Conservation (phyloP, 2,888 invertebrate species). For the Ctenicera cuprea region DNA sequence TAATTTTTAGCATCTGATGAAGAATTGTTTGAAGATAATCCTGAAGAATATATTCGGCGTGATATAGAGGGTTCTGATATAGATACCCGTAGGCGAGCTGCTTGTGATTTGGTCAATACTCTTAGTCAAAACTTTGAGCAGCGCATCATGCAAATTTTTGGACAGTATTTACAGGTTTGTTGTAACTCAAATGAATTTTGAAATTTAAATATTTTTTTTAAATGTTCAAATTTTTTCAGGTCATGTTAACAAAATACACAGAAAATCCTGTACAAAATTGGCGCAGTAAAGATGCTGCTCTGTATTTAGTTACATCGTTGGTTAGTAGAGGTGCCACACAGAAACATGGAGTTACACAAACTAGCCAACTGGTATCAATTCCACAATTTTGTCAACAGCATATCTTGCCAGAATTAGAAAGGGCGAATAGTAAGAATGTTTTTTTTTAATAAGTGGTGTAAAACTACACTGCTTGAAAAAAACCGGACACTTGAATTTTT, state of each 20-base stretch:
- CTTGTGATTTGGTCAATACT: constrained; percentile 96
- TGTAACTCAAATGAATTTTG: background rate
- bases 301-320: constrained; percentile 96
- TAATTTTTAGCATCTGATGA: constrained; percentile 86
- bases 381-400: constrained; percentile 92
- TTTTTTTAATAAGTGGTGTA: too few relatives aligned
- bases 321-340: constrained; percentile 93
- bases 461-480: too few relatives aligned
- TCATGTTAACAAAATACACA: constrained; percentile 86
- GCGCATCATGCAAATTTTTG: constrained; percentile 91
- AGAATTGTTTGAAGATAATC: constrained; percentile 98
- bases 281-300: constrained; percentile 96
- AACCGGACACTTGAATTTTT: too few relatives aligned
- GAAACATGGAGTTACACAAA: constrained; percentile 93
- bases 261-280: constrained; percentile 87
- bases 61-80: constrained; percentile 99
- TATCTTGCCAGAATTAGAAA: constrained; percentile 89
- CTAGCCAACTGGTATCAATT: constrained; percentile 92
- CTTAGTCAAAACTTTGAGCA: constrained; percentile 91
- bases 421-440: constrained; percentile 78
- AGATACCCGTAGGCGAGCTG: constrained; percentile 95
- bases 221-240: constrained; percentile 69
- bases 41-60: constrained; percentile 96
- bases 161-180: constrained; percentile 88
- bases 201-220: background rate